Conservation (phyloP, 2,797 vertebrate species). For the Lepus oiostolus region DNA sequence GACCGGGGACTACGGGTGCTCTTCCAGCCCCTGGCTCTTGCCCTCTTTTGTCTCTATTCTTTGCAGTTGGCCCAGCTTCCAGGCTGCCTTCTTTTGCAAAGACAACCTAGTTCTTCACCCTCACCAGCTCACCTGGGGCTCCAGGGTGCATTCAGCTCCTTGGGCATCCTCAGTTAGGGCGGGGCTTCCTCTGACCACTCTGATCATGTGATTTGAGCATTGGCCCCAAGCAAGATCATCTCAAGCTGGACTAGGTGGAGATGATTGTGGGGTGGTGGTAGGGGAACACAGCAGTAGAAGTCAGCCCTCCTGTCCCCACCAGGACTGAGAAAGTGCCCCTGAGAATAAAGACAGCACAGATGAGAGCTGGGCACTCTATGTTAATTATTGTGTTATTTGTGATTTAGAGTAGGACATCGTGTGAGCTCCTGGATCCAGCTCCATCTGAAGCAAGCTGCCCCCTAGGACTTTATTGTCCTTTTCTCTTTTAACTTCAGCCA, state of each 20-base stretch:
- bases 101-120: background rate
- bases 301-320: background rate
- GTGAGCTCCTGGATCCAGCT: background rate
- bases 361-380: background rate
- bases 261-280: rapidly evolving
- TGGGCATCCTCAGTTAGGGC: background rate
- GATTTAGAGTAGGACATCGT: rapidly evolving
- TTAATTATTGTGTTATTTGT: background rate
- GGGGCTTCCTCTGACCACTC: background rate
- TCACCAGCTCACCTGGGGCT: background rate
- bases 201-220: too few relatives aligned
- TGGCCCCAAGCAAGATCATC: background rate
- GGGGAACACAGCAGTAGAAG: rapidly evolving
- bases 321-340: background rate
- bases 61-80: background rate
- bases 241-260: background rate
- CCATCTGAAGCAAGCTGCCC: background rate
- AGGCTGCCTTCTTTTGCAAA: background rate
- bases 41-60: background rate
- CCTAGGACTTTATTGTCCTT: background rate
- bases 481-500: background rate
- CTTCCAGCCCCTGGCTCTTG: background rate
- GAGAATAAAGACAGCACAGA: background rate
- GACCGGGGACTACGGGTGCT: background rate
- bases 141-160: rapidly evolving